A percentile compares a stretch with the other conserved stretches of the same genome.
Evolutionary conservation across 92 coral and sea anemone genomes (phyloP).

Genomic region (Porites divaricata): DNA sequence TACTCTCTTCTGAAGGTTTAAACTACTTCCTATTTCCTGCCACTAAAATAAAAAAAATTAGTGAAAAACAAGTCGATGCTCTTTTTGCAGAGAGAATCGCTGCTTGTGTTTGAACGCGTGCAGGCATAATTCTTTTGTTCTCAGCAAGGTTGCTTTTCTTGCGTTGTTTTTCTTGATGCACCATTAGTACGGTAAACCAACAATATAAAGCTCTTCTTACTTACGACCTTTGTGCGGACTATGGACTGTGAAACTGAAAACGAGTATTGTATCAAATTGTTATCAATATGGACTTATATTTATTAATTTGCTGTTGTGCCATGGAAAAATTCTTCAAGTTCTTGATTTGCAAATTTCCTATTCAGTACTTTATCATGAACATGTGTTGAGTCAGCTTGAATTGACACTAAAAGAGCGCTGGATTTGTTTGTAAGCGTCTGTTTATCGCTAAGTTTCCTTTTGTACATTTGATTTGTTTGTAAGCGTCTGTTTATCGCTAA

Average conservation of each 20-base stretch:
- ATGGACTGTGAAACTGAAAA: slow-evolving; percentile 25
- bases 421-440: slow-evolving; percentile 9
- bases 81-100: not conserved
- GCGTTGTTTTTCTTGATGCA: slow-evolving; percentile 1
- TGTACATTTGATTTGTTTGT: not conserved
- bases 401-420: not conserved
- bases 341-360: not conserved
- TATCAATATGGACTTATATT: not conserved
- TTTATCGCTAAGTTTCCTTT: not conserved
- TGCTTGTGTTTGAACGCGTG: slow-evolving; percentile 10
- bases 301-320: not conserved
- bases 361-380: not conserved
- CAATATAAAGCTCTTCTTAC: not conserved
- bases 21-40: slow-evolving; percentile 25
- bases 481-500: slow-evolving; percentile 2
- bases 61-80: not conserved
- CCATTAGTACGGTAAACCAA: not conserved
- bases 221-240: slow-evolving; percentile 22
- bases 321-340: not conserved
- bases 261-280: slow-evolving; percentile 3
- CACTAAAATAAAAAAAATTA: not conserved
- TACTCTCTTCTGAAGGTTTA: not conserved
- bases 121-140: slow-evolving; percentile 24
- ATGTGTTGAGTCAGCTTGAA: slow-evolving; percentile 39
- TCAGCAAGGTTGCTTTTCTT: slow-evolving; percentile 1